Base-by-base conservation (phyloP, 1,140 invertebrate genomes). In the Druon quercuslanigerum region DNA sequence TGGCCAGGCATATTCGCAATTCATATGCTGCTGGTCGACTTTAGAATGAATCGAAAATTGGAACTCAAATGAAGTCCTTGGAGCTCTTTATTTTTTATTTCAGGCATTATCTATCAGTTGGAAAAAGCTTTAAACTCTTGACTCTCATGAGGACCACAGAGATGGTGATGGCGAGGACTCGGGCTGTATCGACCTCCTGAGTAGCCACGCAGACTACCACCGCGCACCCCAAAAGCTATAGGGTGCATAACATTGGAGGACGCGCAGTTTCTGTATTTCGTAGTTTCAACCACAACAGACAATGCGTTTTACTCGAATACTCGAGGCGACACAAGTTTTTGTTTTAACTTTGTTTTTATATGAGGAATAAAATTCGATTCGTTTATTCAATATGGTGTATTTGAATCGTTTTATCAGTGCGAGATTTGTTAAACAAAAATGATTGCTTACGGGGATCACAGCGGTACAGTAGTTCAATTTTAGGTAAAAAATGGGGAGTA, bases 121-220 rank as follows among this genome's bases (percentile, higher is more conserved):
- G 17, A 76, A 66, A 76, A 71, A 57, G 50, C 25, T 16, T 25
- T 50, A 54, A 51, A 71, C 17, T n/a, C 51, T 66, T n/a, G 60
- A 66, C 25, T 40, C 25, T 66, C 25, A 66, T 33, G 60, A 66
- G 60, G 40, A 33, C 25, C 25, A 66, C 25, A 66, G 56, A 57
- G 60, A 66, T 11, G 40, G 40, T 46, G 80, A 77, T 57, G 76
- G 50, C 74, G 52, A 76, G 71, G 54, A 76, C 76, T 50, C 60
- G 56, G 25, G 74, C 78, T 82, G 79, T 87, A 86, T 87, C 84
- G 85, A 87, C 81, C 84, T 83, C 79, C 17, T 76, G 50, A 73
- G 82, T 72, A 80, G 79, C 80, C 81, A 80, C 75, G 82, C 83
- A 80, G 84, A 73, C 79, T 85, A 52, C 60, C 77, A 54, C 40